Evolutionary conservation across 2,888 invertebrate species (phyloP), one percentile per base, ranked within the genome.

Genomic region (Eurytoma adleriae): DNA sequence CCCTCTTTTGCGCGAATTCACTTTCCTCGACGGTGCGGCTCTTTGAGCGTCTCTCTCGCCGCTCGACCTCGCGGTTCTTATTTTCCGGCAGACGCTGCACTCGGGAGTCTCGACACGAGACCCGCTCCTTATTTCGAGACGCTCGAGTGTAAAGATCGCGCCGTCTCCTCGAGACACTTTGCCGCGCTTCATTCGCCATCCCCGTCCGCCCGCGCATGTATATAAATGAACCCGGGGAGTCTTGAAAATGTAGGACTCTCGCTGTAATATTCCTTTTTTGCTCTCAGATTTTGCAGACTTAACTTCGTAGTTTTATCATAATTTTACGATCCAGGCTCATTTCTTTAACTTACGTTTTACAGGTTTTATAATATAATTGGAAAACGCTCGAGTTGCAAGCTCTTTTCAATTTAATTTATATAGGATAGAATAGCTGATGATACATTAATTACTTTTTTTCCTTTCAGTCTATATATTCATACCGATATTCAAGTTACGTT

Each of bases 141-240:
- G 56, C 48, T 74, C 73, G 56, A 74, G 56, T 64, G 66, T 66
- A 52, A 74, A 66, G 66, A 74, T 66, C 54, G 50, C 54, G 40
- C n/a, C 61, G 62, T 72, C 27, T 52, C 27, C 62, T 62, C 30
- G 27, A 64, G n/a, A 40, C 64, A 64, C 64, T 62, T 59, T 64
- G n/a, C 16, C 27, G 20, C 27, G 14, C 14, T 24, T 61, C 24
- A 20, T 61, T n/a, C 57, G n/a, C 10, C 57, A 12, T 10, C 59
- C 13, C 7, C 13, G 20, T 59, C 12, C 5, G n/a, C 16, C n/a
- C 1, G 10, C 20, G 57, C 57, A 61, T 24, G 14, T 13, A 20
- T 48, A n/a, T 48, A 59, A 10, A 70, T 30, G 56, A 70, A 57
- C 20, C 24, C 4, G 3, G 2, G 13, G 14, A 48, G 18, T 40